Percentiles rank a stretch among this genome's conserved stretches.
Conservation (phyloP, 1,140 invertebrate genomes). For the Bombus difficillimus region DNA sequence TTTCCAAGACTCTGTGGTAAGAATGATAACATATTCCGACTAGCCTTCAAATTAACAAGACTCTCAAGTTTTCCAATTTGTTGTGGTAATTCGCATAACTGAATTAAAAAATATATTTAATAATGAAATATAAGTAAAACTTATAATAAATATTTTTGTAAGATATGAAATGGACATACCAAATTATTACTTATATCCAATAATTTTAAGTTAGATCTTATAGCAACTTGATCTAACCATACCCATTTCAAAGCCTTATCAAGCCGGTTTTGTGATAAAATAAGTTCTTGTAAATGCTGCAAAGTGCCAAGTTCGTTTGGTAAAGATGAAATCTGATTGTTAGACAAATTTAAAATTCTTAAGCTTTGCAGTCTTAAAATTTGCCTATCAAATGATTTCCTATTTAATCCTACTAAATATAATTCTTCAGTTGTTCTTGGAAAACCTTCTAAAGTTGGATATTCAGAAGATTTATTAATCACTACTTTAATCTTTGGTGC, state of each 20-base stretch:
- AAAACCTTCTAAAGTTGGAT: conserved; percentile 86
- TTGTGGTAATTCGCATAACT: conserved; percentile 83
- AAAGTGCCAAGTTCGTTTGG: conserved; percentile 89
- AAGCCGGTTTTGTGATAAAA: conserved; percentile 88
- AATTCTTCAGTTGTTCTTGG: conserved; percentile 85
- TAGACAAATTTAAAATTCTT: conserved; percentile 88
- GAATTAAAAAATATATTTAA: conserved; percentile 48
- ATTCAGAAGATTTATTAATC: conserved; percentile 85
- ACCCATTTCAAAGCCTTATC: conserved; percentile 84
- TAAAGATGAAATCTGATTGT: conserved; percentile 89
- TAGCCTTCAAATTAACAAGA: conserved; percentile 84
- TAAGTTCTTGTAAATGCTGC: conserved; percentile 86
- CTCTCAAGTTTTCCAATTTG: conserved; percentile 84
- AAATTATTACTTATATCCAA: conserved; percentile 87
- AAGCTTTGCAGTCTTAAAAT: conserved; percentile 87
- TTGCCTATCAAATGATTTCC: conserved; percentile 86
- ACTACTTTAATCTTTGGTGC: conserved; percentile 83
- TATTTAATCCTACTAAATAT: conserved; percentile 84
- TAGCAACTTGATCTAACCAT: conserved; percentile 85
- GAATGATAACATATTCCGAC: conserved; percentile 79
- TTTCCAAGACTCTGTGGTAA: conserved; percentile 82
- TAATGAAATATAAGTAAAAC: neutral
- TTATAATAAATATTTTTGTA: neutral
- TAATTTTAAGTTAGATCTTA: conserved; percentile 82
- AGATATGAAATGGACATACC: conserved; percentile 72